Evolutionary conservation across 2,113 vertebrate species (phyloP).

Genomic region (Bubo blakistoni): DNA sequence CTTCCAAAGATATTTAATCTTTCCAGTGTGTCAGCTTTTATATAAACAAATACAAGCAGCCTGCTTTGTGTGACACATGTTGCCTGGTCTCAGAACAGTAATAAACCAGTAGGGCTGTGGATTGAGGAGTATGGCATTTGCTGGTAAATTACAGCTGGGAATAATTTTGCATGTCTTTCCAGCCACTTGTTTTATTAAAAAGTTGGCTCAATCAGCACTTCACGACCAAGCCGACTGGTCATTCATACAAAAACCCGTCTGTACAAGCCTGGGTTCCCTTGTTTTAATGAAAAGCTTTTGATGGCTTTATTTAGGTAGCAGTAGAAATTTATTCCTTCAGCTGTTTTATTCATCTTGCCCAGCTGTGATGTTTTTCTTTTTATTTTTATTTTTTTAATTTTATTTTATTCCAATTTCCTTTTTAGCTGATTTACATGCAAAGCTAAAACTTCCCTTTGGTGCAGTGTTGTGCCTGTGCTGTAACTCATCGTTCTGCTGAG

Average conservation of each 20-base stretch:
- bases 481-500: not conserved
- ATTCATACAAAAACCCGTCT: not conserved
- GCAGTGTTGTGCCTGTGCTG: not conserved
- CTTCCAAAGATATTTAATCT: not conserved
- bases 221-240: not conserved
- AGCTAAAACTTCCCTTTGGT: not conserved
- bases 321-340: not conserved
- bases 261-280: not conserved
- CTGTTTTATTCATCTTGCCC: not conserved
- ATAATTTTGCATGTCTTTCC: slow-evolving; percentile 1
- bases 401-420: not conserved
- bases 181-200: not conserved
- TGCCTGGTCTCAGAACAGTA: not conserved
- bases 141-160: not conserved
- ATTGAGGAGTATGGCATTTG: not conserved
- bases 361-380: not conserved
- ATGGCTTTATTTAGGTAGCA: slow-evolving; percentile 16
- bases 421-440: not conserved
- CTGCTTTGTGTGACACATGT: not conserved
- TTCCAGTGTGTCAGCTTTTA: not conserved
- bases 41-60: not conserved
- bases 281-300: slow-evolving; percentile 12
- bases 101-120: not conserved
- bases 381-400: not conserved
- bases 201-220: not conserved